Evolutionary conservation across 2,113 vertebrate species (phyloP).

Genomic region (Meleagris gallopavo): DNA sequence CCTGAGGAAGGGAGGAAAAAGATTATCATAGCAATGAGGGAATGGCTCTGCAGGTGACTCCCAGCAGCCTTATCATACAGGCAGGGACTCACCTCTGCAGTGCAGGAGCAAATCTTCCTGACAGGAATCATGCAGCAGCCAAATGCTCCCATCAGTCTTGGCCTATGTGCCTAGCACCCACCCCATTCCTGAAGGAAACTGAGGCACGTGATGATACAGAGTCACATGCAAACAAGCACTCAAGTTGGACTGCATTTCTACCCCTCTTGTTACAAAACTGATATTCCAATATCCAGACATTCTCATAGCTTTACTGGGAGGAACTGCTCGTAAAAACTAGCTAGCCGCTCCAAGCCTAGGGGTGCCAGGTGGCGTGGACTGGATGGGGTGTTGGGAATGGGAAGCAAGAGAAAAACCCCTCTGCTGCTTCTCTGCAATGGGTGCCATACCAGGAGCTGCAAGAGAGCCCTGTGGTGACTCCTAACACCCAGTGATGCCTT

Average conservation of each 20-base stretch:
- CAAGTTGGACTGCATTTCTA: fast-evolving
- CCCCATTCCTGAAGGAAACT: background rate
- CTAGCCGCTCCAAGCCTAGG: background rate
- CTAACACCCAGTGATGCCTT: background rate
- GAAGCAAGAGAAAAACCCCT: background rate
- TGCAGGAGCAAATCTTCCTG: background rate
- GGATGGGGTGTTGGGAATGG: background rate
- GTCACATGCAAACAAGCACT: background rate
- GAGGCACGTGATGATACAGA: fast-evolving
- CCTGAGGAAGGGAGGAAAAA: background rate
- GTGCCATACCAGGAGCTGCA: background rate
- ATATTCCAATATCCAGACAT: background rate
- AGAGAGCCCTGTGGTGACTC: fast-evolving
- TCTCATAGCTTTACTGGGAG: background rate
- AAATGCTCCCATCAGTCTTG: fast-evolving
- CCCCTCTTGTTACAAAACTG: background rate
- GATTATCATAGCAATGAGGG: too few relatives aligned
- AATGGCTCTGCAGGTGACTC: background rate
- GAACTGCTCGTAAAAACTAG: background rate
- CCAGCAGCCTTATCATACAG: too few relatives aligned
- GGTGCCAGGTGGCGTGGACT: background rate
- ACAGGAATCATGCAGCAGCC: background rate
- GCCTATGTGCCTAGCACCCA: background rate
- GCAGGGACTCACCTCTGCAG: background rate
- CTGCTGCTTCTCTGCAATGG: background rate